A percentile compares a stretch with the other conserved stretches of the same genome.
Conservation (phyloP, 2,888 invertebrate species). For the Ectemnius cavifrons region DNA sequence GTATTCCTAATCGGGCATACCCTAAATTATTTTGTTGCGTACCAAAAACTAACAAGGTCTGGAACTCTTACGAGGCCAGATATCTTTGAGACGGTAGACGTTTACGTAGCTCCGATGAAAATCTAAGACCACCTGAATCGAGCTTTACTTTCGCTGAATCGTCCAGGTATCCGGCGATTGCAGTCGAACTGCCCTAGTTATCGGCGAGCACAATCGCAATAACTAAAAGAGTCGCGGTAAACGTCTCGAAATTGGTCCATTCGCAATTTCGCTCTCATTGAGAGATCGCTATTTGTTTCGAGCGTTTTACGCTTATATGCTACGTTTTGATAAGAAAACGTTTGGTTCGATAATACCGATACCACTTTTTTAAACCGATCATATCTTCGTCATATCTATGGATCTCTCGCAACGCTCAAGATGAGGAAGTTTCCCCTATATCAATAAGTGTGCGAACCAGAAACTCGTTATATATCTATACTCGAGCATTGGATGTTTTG, state of each 20-base stretch:
- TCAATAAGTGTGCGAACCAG: background rate
- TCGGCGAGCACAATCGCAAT: too few relatives aligned
- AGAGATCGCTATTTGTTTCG: too few relatives aligned
- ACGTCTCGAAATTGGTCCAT: slow-evolving; percentile 18
- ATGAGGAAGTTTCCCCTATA: background rate
- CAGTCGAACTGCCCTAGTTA: too few relatives aligned
- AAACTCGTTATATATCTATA: background rate
- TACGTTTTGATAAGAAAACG: slow-evolving; percentile 36
- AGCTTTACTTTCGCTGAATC: slow-evolving; percentile 9
- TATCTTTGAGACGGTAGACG: slow-evolving; percentile 36
- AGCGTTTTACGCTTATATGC: slow-evolving; percentile 35
- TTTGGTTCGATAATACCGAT: slow-evolving; percentile 19
- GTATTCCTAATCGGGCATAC: slow-evolving; percentile 33
- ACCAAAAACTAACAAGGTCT: slow-evolving; percentile 21
- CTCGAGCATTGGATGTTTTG: slow-evolving; percentile 16
- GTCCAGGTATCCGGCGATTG: background rate
- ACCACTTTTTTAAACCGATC: slow-evolving; percentile 24
- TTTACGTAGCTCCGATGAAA: slow-evolving; percentile 28
- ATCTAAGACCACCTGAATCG: slow-evolving; percentile 19
- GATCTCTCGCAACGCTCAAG: slow-evolving; percentile 28
- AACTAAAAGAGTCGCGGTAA: background rate
- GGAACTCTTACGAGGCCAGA: slow-evolving; percentile 17
- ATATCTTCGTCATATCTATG: slow-evolving; percentile 40
- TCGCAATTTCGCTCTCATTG: background rate
- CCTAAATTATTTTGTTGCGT: slow-evolving; percentile 29